Evolutionary conservation across 2,888 invertebrate genomes (phyloP).

Genomic region (Frankliniella fusca): DNA sequence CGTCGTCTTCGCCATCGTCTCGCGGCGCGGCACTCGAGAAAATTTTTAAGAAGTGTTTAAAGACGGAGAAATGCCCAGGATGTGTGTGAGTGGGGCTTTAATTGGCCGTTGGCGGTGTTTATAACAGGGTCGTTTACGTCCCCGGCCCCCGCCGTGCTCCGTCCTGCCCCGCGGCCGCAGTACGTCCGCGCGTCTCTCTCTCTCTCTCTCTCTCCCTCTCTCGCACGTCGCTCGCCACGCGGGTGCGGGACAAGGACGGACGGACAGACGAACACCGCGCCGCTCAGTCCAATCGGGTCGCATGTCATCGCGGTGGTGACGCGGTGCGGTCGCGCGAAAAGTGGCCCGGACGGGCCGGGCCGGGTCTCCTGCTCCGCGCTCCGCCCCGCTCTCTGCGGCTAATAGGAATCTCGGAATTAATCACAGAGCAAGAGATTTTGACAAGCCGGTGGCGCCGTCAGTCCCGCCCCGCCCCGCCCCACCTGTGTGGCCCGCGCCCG

Average conservation of each 20-base stretch:
- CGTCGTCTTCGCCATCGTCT: not conserved
- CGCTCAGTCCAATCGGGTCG: not conserved
- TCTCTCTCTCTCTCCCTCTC: too few species aligned
- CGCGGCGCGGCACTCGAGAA: not conserved
- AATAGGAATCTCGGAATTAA: conserved; percentile 18
- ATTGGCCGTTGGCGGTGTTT: conserved; percentile 13
- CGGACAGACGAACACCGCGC: too few species aligned
- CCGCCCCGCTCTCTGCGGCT: not conserved
- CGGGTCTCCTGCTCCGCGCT: not conserved
- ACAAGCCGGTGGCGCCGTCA: not conserved
- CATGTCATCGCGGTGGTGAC: not conserved
- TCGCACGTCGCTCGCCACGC: not conserved
- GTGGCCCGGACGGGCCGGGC: not conserved
- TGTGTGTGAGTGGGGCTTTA: not conserved
- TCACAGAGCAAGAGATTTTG: conserved; percentile 24
- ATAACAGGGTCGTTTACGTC: not conserved
- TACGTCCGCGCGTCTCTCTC: too few species aligned
- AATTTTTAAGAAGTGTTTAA: not conserved
- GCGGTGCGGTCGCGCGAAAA: not conserved
- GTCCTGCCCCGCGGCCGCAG: not conserved
- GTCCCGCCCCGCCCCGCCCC: not conserved
- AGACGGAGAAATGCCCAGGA: not conserved
- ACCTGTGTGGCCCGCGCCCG: not conserved
- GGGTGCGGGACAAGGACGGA: not conserved
- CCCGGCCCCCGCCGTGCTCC: not conserved